Percentiles rank a stretch among this genome's conserved stretches.
Evolutionary conservation across 2,113 vertebrate genomes (phyloP).

Genomic region (Ameiurus melas): DNA sequence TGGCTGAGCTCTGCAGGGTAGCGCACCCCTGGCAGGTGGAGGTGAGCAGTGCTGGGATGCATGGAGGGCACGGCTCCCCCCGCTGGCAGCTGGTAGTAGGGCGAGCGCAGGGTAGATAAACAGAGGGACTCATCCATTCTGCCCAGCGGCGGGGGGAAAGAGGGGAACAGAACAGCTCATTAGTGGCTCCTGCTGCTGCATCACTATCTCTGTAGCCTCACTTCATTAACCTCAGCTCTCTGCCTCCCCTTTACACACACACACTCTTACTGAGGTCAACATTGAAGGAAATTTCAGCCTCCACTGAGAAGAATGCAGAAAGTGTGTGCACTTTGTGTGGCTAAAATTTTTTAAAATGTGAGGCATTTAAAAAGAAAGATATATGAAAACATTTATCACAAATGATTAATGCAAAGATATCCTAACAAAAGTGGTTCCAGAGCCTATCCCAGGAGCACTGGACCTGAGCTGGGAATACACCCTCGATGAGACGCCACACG

Average conservation of each 20-base stretch:
- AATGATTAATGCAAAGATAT: neutral
- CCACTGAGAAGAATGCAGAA: constrained; percentile 20
- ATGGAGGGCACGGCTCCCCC: constrained; percentile 84
- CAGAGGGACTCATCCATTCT: constrained; percentile 96
- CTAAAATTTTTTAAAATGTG: neutral
- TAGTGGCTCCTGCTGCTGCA: constrained; percentile 43
- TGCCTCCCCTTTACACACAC: neutral
- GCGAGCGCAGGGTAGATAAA: constrained; percentile 85
- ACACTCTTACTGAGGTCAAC: constrained; percentile 9
- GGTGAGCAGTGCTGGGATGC: constrained; percentile 88
- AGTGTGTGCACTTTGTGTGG: neutral
- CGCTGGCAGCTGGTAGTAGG: constrained; percentile 86
- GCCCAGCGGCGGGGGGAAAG: constrained; percentile 34
- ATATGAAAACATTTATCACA: neutral
- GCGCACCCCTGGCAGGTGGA: constrained; percentile 86
- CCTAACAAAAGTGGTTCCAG: neutral
- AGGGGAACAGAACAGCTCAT: constrained; percentile 39
- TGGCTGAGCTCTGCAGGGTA: constrained; percentile 85
- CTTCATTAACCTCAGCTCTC: constrained; percentile 52
- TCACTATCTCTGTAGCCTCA: constrained; percentile 35
- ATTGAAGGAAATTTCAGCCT: constrained; percentile 26
- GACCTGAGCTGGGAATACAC: neutral
- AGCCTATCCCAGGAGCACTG: neutral
- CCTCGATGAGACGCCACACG: neutral
- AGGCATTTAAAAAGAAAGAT: constrained; percentile 8